phyloP scores from a whole-genome alignment of 2,888 invertebrate species.

The Stegophylla sp. region DNA sequence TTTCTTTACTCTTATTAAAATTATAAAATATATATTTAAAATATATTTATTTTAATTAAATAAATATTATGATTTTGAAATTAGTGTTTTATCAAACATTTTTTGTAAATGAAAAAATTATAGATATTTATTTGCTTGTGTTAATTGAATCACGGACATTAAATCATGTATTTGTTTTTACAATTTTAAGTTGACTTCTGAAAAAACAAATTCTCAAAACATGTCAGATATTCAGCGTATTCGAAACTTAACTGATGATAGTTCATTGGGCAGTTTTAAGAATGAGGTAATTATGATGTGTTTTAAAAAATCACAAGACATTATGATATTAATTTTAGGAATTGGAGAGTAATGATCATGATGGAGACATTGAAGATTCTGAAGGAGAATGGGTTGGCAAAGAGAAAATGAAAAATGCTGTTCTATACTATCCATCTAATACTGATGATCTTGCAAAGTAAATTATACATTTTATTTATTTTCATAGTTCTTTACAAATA shows the following conservation, averaged over 20 bases:
- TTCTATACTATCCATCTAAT: slow-evolving; percentile 78
- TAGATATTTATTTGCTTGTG: no score
- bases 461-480: slow-evolving; percentile 29
- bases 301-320: not conserved
- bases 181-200: slow-evolving; percentile 26
- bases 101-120: no score
- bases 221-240: slow-evolving; percentile 65
- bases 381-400: slow-evolving; percentile 78
- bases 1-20: no score
- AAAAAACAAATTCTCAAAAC: slow-evolving; percentile 44
- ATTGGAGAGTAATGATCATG: slow-evolving; percentile 78
- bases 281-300: slow-evolving; percentile 69
- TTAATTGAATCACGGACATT: no score
- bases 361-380: slow-evolving; percentile 85
- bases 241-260: slow-evolving; percentile 74
- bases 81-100: no score
- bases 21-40: no score
- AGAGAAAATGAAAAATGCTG: slow-evolving; percentile 70
- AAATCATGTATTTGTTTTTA: not conserved
- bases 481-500: not conserved
- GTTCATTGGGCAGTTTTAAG: slow-evolving; percentile 74
- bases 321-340: slow-evolving; percentile 64
- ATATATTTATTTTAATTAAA: no score
- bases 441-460: slow-evolving; percentile 68
- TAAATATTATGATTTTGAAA: no score